Conservation (phyloP, 2,113 vertebrate genomes). For the Nannospalax galili region DNA sequence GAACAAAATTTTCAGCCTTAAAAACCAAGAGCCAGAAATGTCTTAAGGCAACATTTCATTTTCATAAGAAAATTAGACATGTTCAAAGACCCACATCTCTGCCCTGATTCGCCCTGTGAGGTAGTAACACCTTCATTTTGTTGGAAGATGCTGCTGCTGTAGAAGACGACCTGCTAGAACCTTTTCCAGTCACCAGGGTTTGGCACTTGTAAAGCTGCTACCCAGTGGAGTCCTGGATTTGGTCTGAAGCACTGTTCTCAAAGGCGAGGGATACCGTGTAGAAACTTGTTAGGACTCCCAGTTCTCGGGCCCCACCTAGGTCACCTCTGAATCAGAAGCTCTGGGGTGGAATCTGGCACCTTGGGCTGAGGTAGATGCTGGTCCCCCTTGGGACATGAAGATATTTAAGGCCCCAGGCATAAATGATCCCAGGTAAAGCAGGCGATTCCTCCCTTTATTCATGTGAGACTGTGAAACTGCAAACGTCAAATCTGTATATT, state of each 20-base stretch:
- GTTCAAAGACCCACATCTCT: background rate
- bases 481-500: background rate
- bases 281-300: background rate
- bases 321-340: background rate
- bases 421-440: background rate
- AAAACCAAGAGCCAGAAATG: background rate
- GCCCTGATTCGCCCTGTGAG: background rate
- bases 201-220: background rate
- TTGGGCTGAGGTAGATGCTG: background rate
- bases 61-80: background rate
- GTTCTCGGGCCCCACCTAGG: background rate
- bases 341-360: rapidly evolving
- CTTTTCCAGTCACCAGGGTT: background rate
- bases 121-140: background rate
- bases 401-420: background rate
- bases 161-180: background rate
- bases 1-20: background rate
- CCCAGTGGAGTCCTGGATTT: background rate
- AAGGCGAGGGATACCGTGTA: background rate
- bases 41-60: background rate
- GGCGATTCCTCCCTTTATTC: background rate
- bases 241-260: background rate
- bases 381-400: rapidly evolving
- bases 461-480: background rate
- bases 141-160: background rate